Conservation (phyloP, 2,888 invertebrate genomes). For the Nemotelus pantherinus region DNA sequence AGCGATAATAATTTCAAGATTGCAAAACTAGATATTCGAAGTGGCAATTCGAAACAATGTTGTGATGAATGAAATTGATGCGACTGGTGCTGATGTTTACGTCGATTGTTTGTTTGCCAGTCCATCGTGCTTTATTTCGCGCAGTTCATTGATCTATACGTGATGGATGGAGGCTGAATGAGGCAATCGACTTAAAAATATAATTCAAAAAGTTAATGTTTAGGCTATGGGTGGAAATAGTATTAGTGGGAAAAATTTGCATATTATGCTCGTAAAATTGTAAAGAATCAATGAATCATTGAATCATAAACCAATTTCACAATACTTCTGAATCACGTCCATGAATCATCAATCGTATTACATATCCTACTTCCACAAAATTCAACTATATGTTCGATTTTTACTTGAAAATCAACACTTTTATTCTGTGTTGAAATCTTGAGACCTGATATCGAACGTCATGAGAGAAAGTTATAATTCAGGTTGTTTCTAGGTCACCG, state of each 20-base stretch:
- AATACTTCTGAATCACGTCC: no score
- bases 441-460: no score
- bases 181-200: slow-evolving; percentile 3
- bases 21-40: not conserved
- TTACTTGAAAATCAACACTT: no score
- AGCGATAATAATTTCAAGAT: no score
- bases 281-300: no score
- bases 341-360: no score
- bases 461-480: no score
- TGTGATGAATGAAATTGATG: not conserved
- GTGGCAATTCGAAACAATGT: slow-evolving; percentile 7
- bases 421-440: no score
- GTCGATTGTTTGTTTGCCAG: not conserved
- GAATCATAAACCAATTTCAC: no score
- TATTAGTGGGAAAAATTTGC: not conserved
- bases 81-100: not conserved
- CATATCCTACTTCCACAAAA: no score
- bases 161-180: not conserved
- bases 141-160: slow-evolving; percentile 15
- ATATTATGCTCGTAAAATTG: no score
- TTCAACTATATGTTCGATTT: no score
- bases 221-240: not conserved
- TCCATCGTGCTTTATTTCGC: not conserved
- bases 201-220: not conserved
- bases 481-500: slow-evolving; percentile 3